Base-by-base conservation (phyloP, 2,888 invertebrate species). In the Hyposoter dolosus region DNA sequence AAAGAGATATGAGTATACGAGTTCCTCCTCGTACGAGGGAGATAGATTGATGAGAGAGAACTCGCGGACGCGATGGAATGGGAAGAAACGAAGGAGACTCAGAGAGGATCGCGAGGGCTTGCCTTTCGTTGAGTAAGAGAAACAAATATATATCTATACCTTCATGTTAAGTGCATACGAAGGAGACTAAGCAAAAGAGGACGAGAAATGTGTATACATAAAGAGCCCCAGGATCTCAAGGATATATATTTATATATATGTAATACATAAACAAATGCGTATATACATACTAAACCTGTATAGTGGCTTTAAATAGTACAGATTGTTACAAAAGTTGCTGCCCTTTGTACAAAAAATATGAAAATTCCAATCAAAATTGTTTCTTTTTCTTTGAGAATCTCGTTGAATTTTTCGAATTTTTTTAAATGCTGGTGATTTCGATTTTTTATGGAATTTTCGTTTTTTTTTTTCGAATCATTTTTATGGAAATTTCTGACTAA, bases 1-100 rank as follows among this genome's bases (percentile, higher is more conserved):
- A 89, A 85, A 77, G 89, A 90, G 90, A 89, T 89, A 89, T 88
- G 89, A 86, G 88, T 85, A 87, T 85, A 69, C 76, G 65, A 79
- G 43, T 32, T n/a, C 69, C 65, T 86, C 66, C 86, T 47, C 66
- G 83, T 75, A 76, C 87, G 88, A 75, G 87, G 74, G 84, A 84
- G 87, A 83, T 75, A 72, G 85, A 84, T 79, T 74, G 83, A 78
- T 66, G 76, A 76, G 84, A 87, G 85, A 88, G 77, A 78, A 47
- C 72, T 45, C 60, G 83, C 68, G 82, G 40, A 56, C 69, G 74
- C 66, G 75, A 71, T 78, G 78, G 77, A 80, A 79, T 71, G 65
- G 81, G 87, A 47, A 77, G 65, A 78, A 60, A 68, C 45, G 85
- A 71, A 79, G 83, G 82, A 40, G 40, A 76, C 65, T 76, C 53